These are phyloP conservation scores for Pristionchus arcanus DNA, from an alignment of 2,888 invertebrate species.

Conservation along the genomic window DNA sequence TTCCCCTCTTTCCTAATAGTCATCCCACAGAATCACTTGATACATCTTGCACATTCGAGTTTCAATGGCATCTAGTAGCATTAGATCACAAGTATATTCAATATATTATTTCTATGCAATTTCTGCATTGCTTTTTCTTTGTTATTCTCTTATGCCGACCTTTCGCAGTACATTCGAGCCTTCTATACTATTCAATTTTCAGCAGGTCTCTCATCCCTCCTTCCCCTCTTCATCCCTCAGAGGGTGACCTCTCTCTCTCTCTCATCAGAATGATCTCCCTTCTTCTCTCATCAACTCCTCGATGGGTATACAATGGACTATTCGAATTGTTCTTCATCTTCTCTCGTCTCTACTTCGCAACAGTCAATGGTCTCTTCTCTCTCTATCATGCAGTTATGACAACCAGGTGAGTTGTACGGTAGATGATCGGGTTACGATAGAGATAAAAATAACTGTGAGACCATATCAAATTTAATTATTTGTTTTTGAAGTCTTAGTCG, in stretches of 20 bases:
- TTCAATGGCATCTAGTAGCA: too few relatives aligned
- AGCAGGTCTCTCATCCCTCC: not conserved
- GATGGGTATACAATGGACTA: conserved; percentile 1
- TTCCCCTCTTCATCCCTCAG: not conserved
- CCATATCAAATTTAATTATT: too few relatives aligned
- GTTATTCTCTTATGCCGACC: not conserved
- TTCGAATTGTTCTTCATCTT: conserved; percentile 6
- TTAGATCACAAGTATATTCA: too few relatives aligned
- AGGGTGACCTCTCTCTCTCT: not conserved
- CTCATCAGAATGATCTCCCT: conserved; percentile 7
- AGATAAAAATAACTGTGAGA: not conserved
- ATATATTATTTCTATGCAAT: too few relatives aligned
- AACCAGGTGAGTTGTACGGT: conserved; percentile 4
- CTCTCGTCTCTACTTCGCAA: conserved; percentile 47
- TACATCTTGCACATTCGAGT: not conserved
- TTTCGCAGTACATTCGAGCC: not conserved
- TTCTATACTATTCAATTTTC: not conserved
- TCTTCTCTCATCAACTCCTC: conserved; percentile 13
- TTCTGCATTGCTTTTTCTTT: not conserved
- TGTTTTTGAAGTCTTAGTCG: too few relatives aligned
- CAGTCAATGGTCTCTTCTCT: conserved; percentile 25
- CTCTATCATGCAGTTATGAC: conserved; percentile 35
- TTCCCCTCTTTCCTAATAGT: not conserved
- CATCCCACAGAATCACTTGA: not conserved
- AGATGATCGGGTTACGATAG: not conserved